A percentile compares a stretch with the other conserved stretches of the same genome.
phyloP scores from a whole-genome alignment of 1,140 invertebrate species.

The Drosophila ohnishii region DNA sequence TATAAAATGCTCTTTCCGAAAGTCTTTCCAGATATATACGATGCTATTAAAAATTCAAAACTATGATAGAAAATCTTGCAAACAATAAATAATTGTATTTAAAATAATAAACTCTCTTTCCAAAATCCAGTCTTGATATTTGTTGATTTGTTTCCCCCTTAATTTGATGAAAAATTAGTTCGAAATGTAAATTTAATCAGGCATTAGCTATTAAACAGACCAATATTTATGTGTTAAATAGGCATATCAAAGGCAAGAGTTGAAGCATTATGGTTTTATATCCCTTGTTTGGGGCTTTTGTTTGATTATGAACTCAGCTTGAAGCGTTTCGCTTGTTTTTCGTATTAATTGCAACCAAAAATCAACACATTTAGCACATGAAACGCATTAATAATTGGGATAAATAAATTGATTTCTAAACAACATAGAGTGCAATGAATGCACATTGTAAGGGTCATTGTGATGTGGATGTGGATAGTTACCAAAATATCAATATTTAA shows the following conservation, averaged over 20 bases:
- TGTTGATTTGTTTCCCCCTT: not conserved
- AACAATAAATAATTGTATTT: not conserved
- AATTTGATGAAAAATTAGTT: not conserved
- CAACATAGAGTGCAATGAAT: not conserved
- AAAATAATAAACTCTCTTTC: not conserved
- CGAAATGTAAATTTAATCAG: not conserved
- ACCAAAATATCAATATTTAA: constrained; percentile 13
- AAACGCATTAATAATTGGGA: constrained; percentile 9
- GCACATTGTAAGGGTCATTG: not conserved
- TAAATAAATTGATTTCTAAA: constrained; percentile 16
- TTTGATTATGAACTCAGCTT: constrained; percentile 10
- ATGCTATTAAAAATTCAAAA: not conserved
- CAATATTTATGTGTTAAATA: constrained; percentile 7
- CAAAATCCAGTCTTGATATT: too few species aligned
- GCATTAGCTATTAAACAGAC: constrained; percentile 3
- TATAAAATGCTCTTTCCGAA: too few species aligned
- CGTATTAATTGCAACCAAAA: constrained; percentile 7
- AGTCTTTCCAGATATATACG: too few species aligned
- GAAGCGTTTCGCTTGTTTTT: constrained; percentile 1
- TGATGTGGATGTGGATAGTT: not conserved
- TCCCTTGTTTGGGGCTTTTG: not conserved
- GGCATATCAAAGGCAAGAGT: not conserved
- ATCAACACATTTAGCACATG: not conserved
- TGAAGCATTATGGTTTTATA: not conserved
- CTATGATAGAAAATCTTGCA: too few species aligned